These are phyloP conservation scores for Laticauda colubrina DNA, from an alignment of 2,113 vertebrate genomes.

Conservation along the genomic window DNA sequence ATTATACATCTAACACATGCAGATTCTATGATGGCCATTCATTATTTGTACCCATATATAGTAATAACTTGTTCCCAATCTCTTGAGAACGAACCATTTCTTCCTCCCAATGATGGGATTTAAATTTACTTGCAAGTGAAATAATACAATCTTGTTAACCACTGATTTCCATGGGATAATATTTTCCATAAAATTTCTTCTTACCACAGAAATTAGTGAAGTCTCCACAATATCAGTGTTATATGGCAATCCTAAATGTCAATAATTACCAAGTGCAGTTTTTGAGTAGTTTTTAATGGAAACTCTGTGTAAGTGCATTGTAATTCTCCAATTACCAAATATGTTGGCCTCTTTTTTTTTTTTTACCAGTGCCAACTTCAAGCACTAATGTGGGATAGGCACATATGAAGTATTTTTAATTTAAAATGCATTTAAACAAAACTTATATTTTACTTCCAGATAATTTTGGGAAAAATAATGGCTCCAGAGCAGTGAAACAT, in stretches of 20 bases:
- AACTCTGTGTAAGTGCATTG: neutral
- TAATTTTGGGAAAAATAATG: neutral
- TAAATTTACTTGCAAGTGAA: neutral
- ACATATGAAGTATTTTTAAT: neutral
- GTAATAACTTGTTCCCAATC: too few relatives aligned
- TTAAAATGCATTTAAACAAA: neutral
- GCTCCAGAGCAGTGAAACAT: neutral
- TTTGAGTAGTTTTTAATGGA: neutral
- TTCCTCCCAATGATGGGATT: neutral
- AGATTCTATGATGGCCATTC: too few relatives aligned
- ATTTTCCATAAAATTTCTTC: neutral
- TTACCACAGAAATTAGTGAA: neutral
- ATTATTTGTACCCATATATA: too few relatives aligned
- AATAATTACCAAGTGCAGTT: neutral
- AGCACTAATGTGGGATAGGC: neutral
- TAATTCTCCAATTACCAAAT: neutral
- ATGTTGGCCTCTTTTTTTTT: neutral
- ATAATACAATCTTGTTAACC: neutral
- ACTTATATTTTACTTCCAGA: neutral
- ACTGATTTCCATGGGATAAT: neutral
- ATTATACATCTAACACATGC: too few relatives aligned
- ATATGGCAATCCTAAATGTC: neutral
- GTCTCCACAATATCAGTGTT: neutral
- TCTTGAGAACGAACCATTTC: neutral
- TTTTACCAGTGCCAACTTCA: neutral